These are phyloP conservation scores for Toxostoma redivivum DNA, from an alignment of 2,113 vertebrate species.

Conservation along the genomic window DNA sequence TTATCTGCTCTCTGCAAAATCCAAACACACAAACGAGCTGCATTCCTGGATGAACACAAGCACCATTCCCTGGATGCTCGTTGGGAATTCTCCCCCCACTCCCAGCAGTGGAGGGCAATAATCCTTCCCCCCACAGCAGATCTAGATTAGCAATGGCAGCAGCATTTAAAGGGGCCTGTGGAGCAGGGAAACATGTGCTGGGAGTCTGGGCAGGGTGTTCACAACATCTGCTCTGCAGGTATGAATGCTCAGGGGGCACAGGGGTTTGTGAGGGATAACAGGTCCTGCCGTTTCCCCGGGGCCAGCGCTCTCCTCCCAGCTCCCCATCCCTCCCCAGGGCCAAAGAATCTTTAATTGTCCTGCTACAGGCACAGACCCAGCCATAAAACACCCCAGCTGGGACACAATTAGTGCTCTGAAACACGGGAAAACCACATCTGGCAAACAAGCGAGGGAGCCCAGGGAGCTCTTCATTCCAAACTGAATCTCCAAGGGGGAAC, in stretches of 20 bases:
- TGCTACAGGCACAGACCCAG: neutral
- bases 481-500: neutral
- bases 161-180: neutral
- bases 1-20: neutral
- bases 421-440: slow-evolving; percentile 46
- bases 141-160: neutral
- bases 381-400: slow-evolving; percentile 34
- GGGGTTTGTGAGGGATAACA: neutral
- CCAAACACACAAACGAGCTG: rapidly evolving
- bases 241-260: neutral
- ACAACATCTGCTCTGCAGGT: neutral
- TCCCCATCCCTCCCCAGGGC: neutral
- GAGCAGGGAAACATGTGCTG: neutral
- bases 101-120: neutral
- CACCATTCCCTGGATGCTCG: neutral
- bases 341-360: neutral
- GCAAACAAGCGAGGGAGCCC: slow-evolving; percentile 1
- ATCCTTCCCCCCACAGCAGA: neutral
- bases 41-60: neutral
- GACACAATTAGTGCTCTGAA: slow-evolving; percentile 46
- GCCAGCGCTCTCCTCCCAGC: neutral
- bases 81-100: neutral
- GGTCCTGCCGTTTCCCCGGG: neutral
- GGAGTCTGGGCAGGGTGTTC: slow-evolving; percentile 18
- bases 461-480: neutral